Percentiles rank a stretch among this genome's conserved stretches.
Conservation (phyloP, 2,888 invertebrate species). For the Rhimphoctona megacephalus region DNA sequence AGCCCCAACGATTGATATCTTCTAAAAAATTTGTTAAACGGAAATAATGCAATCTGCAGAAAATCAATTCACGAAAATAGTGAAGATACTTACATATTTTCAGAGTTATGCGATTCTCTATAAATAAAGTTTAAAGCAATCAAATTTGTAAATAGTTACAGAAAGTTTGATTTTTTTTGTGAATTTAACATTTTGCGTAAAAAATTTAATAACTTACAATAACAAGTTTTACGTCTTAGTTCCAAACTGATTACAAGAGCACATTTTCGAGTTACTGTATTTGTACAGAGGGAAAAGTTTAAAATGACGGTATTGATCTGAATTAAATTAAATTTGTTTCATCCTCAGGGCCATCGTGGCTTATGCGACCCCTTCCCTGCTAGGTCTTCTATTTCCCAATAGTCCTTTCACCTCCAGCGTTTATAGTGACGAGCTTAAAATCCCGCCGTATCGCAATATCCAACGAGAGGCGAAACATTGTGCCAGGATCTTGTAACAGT, state of each 20-base stretch:
- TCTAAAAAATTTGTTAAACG: conserved; percentile 50
- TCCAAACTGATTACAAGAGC: not conserved
- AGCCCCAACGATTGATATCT: conserved; percentile 50
- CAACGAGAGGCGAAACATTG: conserved; percentile 58
- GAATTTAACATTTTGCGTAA: not conserved
- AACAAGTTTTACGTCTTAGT: not conserved
- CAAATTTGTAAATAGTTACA: not conserved
- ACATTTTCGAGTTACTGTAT: not conserved
- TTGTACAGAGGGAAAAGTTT: not conserved
- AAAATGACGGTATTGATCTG: not conserved
- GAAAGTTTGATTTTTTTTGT: not conserved
- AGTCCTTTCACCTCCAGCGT: conserved; percentile 55
- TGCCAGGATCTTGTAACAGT: conserved; percentile 45
- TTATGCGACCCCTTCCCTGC: not conserved
- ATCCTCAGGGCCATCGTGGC: not conserved
- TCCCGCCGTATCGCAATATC: conserved; percentile 78
- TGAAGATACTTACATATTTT: conserved; percentile 25
- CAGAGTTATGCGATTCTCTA: not conserved
- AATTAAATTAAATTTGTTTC: conserved; percentile 48
- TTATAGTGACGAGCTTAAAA: conserved; percentile 75
- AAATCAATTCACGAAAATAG: conserved; percentile 43
- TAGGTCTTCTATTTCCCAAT: conserved; percentile 39
- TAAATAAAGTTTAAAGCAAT: not conserved
- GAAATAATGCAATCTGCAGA: conserved; percentile 24
- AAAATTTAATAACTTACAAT: not conserved